Evolutionary conservation across 2,797 vertebrate genomes (phyloP), one percentile per base, ranked within the genome.

Genomic region (Hirundo rustica): DNA sequence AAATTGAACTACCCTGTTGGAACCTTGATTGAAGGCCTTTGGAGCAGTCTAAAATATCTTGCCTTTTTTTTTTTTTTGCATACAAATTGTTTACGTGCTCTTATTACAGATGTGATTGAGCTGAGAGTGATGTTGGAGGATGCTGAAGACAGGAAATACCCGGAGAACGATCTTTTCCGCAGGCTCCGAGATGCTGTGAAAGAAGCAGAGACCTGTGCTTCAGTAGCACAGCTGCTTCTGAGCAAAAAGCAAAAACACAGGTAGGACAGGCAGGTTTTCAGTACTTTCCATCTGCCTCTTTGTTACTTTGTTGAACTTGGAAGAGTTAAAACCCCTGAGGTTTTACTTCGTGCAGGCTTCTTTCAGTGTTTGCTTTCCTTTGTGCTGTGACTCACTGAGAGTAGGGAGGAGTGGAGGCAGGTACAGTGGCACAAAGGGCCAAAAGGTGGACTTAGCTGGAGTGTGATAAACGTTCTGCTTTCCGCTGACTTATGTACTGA

Each of bases 151-250:
- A 98, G 99, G 91, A 99, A 99, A 93, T 99, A 99, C 65, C 99
- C 99, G 0, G 99, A 99, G 95, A 99, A 99, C 29, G 97, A 98
- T 76, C 98, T 99, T 79, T 99, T 99, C 95, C 98, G 99, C 42
- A 98, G 98, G 73, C 98, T 99, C 54, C 98, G 98, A 88, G 99
- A 99, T 96, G 99, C 99, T 96, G 99, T 99, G 54, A 99, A 99
- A 96, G 99, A 99, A 97, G 99, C 99, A 1, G 99, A 99, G 97
- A 99, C 99, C 4, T 99, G 99, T 97, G 99, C 99, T 58, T 99
- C 99, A 26, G 99, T 99, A 26, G 99, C 99, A 74, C 99, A 99
- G 95, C 97, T 99, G 79, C 98, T 99, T 91, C 98, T 99, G 89
- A 99, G 99, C 97, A 99, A 99, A 97, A 99, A 99, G 89, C 99